Evolutionary conservation across 2,888 invertebrate species (phyloP), one percentile per base, ranked within the genome.

Genomic region (Gastrophysa polygoni): DNA sequence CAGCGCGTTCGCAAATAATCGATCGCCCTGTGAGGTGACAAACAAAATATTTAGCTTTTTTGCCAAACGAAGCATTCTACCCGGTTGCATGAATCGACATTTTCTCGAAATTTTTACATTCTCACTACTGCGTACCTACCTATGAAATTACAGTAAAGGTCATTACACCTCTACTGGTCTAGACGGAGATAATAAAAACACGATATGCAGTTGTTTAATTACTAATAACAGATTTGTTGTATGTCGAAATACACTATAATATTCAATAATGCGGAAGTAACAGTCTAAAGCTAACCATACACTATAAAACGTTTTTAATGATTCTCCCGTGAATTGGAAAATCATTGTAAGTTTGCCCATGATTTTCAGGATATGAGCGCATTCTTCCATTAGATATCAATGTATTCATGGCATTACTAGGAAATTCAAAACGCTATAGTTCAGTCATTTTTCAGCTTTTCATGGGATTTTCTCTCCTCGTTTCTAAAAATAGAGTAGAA

Each of bases 91-190:
- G 24, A 16, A 24, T 24, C 43, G n/a, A 34, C 28, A 43, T 43
- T 43, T 51, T 43, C 11, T 10, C 5, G 43, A 21, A 6, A 11
- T 43, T 38, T 38, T 14, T 2, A 10, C 52, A 21, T 52, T 21
- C 44, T 7, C 58, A 44, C 54, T 55, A 49, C 48, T 58, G 2
- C n/a, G 56, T 63, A 24, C 24, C 56, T 29, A 58, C 55, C 59
- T 59, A 49, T 63, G 50, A 63, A 56, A 51, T 63, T 63, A 57
- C 43, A 57, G 50, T 61, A 59, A 72, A 71, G 68, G 70, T 70
- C 69, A 66, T 71, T 74, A 74, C 74, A 74, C 73, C 72, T 73
- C 59, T 61, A 59, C 66, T 51, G 68, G 74, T 74, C 73, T 74
- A 73, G 73, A 73, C 73, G 64, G 62, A 67, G 68, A 67, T 67